Evolutionary conservation across 1,140 invertebrate species (phyloP).

Genomic region (Lordiphosa stackelbergi): DNA sequence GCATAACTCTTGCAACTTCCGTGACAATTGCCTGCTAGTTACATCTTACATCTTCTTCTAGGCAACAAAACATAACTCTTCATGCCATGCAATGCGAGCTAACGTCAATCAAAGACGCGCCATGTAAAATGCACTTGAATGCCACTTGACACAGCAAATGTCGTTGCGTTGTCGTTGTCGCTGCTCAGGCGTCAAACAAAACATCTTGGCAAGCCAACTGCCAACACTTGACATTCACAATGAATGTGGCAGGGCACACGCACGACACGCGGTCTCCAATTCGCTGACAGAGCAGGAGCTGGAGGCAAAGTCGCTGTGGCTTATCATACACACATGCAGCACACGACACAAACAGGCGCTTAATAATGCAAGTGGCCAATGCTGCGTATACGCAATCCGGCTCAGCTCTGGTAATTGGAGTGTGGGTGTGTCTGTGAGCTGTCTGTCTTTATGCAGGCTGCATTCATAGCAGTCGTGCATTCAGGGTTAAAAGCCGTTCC

Average conservation of each 20-base stretch:
- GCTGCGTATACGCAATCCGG: slow-evolving; percentile 70
- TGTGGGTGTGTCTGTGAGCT: slow-evolving; percentile 53
- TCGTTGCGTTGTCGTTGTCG: slow-evolving; percentile 19
- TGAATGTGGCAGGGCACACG: slow-evolving; percentile 41
- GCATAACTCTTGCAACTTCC: slow-evolving; percentile 12
- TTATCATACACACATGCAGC: slow-evolving; percentile 41
- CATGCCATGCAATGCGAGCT: slow-evolving; percentile 23
- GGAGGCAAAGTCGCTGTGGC: slow-evolving; percentile 36
- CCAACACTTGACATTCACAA: slow-evolving; percentile 72
- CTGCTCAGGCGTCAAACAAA: slow-evolving; percentile 51
- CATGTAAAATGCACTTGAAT: slow-evolving; percentile 70
- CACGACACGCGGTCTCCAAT: slow-evolving; percentile 24
- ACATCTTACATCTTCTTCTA: neutral
- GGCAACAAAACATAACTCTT: slow-evolving; percentile 1
- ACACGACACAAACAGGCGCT: slow-evolving; percentile 36
- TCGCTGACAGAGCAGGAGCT: slow-evolving; percentile 6
- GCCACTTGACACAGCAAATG: slow-evolving; percentile 68
- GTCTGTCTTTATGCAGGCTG: slow-evolving; percentile 45
- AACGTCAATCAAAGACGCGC: slow-evolving; percentile 62
- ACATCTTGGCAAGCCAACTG: slow-evolving; percentile 62
- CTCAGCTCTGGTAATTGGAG: slow-evolving; percentile 14
- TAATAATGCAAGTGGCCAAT: slow-evolving; percentile 70
- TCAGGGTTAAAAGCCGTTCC: slow-evolving; percentile 64
- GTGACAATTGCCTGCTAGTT: slow-evolving; percentile 17
- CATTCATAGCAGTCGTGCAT: slow-evolving; percentile 62